phyloP scores from a whole-genome alignment of 2,113 vertebrate genomes.

The Indicator maculatus region DNA sequence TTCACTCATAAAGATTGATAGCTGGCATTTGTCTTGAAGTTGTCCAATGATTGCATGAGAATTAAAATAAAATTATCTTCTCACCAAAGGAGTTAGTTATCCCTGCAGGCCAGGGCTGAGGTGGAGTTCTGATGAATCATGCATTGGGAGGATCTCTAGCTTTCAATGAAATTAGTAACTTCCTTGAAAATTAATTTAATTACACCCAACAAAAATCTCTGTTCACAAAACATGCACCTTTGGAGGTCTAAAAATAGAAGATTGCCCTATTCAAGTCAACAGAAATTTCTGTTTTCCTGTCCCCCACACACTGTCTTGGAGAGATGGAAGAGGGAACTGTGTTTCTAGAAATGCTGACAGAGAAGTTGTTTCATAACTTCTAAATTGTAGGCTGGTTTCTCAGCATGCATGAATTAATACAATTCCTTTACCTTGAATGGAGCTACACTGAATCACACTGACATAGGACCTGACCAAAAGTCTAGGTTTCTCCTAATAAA shows the following conservation, averaged over 20 bases:
- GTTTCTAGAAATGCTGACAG: background rate
- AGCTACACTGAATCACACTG: conserved; percentile 9
- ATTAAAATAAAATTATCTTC: conserved; percentile 84
- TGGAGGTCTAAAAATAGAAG: conserved; percentile 66
- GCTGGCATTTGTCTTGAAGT: conserved; percentile 71
- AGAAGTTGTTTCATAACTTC: background rate
- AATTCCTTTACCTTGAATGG: background rate
- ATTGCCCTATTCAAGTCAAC: background rate
- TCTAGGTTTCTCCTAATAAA: conserved; percentile 27
- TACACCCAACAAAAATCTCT: conserved; percentile 64
- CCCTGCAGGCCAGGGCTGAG: conserved; percentile 69
- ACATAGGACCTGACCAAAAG: background rate
- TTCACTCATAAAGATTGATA: conserved; percentile 78
- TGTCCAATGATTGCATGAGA: conserved; percentile 78
- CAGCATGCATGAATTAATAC: background rate
- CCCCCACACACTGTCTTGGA: background rate
- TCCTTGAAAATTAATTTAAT: conserved; percentile 75
- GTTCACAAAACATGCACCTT: conserved; percentile 42
- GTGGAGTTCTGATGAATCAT: conserved; percentile 65
- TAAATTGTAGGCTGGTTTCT: background rate
- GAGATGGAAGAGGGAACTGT: background rate
- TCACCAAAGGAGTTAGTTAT: conserved; percentile 72
- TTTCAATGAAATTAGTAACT: conserved; percentile 77
- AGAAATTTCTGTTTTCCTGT: background rate
- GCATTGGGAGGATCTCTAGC: conserved; percentile 56